Evolutionary conservation across 2,888 invertebrate species (phyloP).

Genomic region (Watsonalla cultraria): DNA sequence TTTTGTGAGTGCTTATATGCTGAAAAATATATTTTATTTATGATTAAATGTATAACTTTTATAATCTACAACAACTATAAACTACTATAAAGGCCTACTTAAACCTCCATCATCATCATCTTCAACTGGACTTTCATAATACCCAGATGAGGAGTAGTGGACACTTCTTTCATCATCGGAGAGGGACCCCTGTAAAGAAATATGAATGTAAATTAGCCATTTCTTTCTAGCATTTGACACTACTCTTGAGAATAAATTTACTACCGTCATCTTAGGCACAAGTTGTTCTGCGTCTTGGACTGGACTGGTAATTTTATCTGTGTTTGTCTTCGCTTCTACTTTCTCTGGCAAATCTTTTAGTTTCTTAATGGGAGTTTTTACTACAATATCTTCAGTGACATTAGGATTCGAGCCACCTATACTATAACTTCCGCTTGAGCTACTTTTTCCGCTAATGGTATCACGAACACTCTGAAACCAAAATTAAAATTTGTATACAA

Average conservation of each 20-base stretch:
- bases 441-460: conserved; percentile 68
- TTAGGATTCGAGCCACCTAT: conserved; percentile 71
- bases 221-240: not conserved
- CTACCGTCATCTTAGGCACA: conserved; percentile 67
- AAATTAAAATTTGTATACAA: conserved; percentile 11
- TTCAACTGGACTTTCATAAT: conserved; percentile 86
- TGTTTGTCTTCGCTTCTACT: conserved; percentile 35
- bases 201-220: not conserved
- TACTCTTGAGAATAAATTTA: not conserved
- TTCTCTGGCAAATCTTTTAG: conserved; percentile 43
- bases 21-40: conserved; percentile 26
- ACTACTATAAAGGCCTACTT: conserved; percentile 43
- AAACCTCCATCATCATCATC: conserved; percentile 80
- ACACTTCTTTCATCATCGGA: conserved; percentile 85
- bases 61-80: conserved; percentile 6
- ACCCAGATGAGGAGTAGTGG: conserved; percentile 86
- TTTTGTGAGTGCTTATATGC: conserved; percentile 75
- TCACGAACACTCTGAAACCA: conserved; percentile 43
- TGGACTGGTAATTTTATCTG: conserved; percentile 39
- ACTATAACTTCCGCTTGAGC: conserved; percentile 74
- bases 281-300: conserved; percentile 50
- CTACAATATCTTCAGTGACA: conserved; percentile 49
- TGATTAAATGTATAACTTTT: conserved; percentile 1
- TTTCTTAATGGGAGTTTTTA: conserved; percentile 50
- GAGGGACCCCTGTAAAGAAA: conserved; percentile 71